Evolutionary conservation across 2,888 invertebrate species (phyloP).

Genomic region (Colostygia pectinataria): DNA sequence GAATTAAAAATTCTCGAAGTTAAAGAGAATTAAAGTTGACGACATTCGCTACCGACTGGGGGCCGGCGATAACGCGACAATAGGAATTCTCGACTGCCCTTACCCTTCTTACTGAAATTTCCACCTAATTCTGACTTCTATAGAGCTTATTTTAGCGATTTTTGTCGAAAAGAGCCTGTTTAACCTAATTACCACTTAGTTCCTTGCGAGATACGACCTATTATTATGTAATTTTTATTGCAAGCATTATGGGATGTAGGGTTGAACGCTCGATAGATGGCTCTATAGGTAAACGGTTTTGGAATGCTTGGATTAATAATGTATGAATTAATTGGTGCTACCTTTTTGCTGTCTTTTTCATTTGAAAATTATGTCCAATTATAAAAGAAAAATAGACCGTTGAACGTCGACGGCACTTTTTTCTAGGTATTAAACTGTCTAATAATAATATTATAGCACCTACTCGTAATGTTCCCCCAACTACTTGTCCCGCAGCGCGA

Average conservation of each 20-base stretch:
- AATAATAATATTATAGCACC: too few relatives aligned
- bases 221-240: conserved; percentile 53
- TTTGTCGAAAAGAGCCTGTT: conserved; percentile 39
- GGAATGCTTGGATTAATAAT: conserved; percentile 1
- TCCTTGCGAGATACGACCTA: conserved; percentile 51
- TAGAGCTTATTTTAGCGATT: conserved; percentile 47
- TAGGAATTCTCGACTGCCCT: conserved; percentile 69
- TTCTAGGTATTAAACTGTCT: too few relatives aligned
- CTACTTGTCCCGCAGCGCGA: too few relatives aligned
- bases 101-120: conserved; percentile 58
- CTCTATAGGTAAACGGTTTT: conserved; percentile 11
- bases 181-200: conserved; percentile 68
- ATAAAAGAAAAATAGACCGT: too few relatives aligned
- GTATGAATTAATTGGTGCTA: too few relatives aligned
- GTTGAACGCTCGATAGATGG: conserved; percentile 29
- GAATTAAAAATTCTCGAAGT: conserved; percentile 71
- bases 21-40: conserved; percentile 75
- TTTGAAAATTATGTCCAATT: too few relatives aligned
- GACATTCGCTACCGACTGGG: conserved; percentile 61
- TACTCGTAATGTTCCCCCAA: too few relatives aligned
- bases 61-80: conserved; percentile 73
- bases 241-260: conserved; percentile 33
- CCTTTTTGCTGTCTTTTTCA: too few relatives aligned
- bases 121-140: conserved; percentile 50
- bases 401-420: too few relatives aligned